Base-by-base conservation (phyloP, 1,140 invertebrate genomes). In the Aethina tumida region DNA sequence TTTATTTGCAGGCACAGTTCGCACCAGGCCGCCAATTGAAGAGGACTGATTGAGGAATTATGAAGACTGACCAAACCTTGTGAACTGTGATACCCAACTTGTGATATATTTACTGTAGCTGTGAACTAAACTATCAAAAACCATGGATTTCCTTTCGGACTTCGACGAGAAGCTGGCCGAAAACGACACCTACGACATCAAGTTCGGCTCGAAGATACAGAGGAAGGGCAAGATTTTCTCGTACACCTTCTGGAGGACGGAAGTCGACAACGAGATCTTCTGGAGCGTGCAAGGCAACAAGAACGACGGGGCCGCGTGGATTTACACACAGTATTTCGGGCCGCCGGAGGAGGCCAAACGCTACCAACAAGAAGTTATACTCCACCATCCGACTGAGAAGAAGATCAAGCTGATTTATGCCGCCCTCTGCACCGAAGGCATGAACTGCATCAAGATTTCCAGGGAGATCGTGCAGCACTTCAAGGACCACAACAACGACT, bases 251-350 rank as follows among this genome's bases (percentile, higher is more conserved):
- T 59, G 57, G 57, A 46, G 57, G 16, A 56, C 53, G 0, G 45
- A 55, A 41, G 44, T 53, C 15, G 40, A 52, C n/a, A 45, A 44
- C 3, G 55, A 59, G 20, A 43, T 59, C 6, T 59, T 59, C 30
- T 59, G 57, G 57, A 56, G 53, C 36, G 45, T 59, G 2, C 57
- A 59, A 39, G 57, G 57, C 32, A 45, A 55, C 17, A 51, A 56
- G 9, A 43, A 45, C 10, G 42, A 51, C 17, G 57, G 57, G 5
- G 47, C 47, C 2, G 46, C 45, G 4, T 59, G 53, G 52, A 52
- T 59, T 18, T 43, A 48, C 2, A 57, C 56, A 7, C 29, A 52
- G 22, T 59, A 58, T 41, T 56, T 59, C 27, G 57, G 57, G 2
- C 45, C 41, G 9, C 27, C 41, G 2, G 53, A 51, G 38, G 47